Evolutionary conservation across 2,888 invertebrate species (phyloP).

Genomic region (Zhuqinia jingwanae): DNA sequence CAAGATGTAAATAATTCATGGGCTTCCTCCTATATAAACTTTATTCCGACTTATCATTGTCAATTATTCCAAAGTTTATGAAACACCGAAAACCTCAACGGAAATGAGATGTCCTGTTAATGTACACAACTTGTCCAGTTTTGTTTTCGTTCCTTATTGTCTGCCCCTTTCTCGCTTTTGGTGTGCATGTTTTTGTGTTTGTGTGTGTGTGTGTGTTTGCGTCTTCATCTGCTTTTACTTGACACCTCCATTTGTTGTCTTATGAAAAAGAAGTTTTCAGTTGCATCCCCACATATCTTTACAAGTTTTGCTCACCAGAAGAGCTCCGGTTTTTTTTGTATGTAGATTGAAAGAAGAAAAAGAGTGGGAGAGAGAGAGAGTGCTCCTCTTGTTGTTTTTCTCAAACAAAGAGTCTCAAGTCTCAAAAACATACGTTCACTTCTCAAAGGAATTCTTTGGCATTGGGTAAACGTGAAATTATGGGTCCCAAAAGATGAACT

Average conservation of each 20-base stretch:
- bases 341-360: too few relatives aligned
- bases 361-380: too few relatives aligned
- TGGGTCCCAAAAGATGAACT: constrained; percentile 67
- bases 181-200: too few relatives aligned
- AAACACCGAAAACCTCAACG: constrained; percentile 57
- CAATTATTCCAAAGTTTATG: constrained; percentile 64
- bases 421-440: constrained; percentile 55
- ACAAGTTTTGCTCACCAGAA: constrained; percentile 31
- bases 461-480: constrained; percentile 68
- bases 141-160: constrained; percentile 39
- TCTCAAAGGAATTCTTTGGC: constrained; percentile 56
- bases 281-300: constrained; percentile 32
- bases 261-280: constrained; percentile 48
- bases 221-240: constrained; percentile 55
- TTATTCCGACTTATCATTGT: constrained; percentile 57
- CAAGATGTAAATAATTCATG: constrained; percentile 57
- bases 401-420: constrained; percentile 31
- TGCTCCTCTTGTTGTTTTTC: constrained; percentile 25
- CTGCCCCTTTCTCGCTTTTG: constrained; percentile 10
- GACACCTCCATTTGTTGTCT: constrained; percentile 50
- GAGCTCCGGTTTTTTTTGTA: too few relatives aligned
- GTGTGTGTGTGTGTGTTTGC: too few relatives aligned
- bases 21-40: constrained; percentile 50
- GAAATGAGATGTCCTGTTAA: constrained; percentile 64
- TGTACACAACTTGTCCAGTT: constrained; percentile 53